Percentiles rank a stretch among this genome's conserved stretches.
These are phyloP conservation scores for Corythornis vintsioides DNA, from an alignment of 2,113 vertebrate species.

Conservation along the genomic window DNA sequence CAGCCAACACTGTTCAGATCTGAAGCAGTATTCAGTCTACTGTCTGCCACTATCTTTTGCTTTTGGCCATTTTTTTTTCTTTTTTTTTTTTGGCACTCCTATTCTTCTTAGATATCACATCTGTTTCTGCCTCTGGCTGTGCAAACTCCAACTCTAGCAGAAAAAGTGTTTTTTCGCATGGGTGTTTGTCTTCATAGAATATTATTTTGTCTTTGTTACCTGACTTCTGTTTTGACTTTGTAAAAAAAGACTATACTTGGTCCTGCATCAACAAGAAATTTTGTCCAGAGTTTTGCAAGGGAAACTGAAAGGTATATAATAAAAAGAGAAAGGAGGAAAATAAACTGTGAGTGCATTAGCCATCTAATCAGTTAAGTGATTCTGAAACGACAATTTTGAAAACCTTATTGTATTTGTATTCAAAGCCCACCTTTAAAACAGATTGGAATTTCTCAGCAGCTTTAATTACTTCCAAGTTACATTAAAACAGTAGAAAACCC, in stretches of 20 bases:
- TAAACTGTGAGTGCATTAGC: not conserved
- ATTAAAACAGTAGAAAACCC: not conserved
- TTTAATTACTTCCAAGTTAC: not conserved
- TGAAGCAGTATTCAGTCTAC: not conserved
- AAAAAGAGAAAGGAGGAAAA: not conserved
- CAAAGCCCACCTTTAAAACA: not conserved
- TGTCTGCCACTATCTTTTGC: not conserved
- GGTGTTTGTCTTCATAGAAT: not conserved
- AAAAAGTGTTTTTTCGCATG: rapidly evolving
- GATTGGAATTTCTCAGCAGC: not conserved
- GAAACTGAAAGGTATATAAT: not conserved
- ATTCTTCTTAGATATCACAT: not conserved
- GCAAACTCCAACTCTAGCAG: not conserved
- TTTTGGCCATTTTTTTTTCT: not conserved
- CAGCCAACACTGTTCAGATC: slow-evolving; percentile 2
- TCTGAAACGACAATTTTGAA: not conserved
- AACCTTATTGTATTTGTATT: not conserved
- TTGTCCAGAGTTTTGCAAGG: not conserved
- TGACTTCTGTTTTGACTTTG: not conserved
- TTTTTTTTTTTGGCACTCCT: not conserved
- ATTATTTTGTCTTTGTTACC: not conserved
- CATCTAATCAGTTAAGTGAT: not conserved
- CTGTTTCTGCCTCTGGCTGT: not conserved
- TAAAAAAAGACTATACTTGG: not conserved
- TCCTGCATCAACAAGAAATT: not conserved